Evolutionary conservation across 2,888 invertebrate genomes (phyloP).

Genomic region (Erannis defoliaria): DNA sequence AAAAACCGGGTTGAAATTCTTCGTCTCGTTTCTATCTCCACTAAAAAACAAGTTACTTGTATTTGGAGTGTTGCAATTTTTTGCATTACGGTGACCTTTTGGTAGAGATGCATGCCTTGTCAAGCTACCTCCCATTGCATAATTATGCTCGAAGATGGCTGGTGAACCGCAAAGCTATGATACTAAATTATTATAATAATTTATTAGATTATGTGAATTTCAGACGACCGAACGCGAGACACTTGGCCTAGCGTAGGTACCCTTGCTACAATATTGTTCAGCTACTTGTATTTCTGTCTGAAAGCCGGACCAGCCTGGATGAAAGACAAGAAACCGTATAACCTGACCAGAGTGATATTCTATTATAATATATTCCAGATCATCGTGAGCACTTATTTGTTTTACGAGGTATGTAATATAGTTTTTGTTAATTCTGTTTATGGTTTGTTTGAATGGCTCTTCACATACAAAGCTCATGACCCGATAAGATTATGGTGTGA

Average conservation of each 20-base stretch:
- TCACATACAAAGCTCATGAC: neutral
- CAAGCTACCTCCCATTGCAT: too few relatives aligned
- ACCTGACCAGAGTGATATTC: slow-evolving; percentile 89
- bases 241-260: slow-evolving; percentile 39
- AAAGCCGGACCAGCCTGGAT: slow-evolving; percentile 68
- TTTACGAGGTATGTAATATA: slow-evolving; percentile 44
- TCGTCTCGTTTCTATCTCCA: too few relatives aligned
- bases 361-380: slow-evolving; percentile 92
- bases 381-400: slow-evolving; percentile 39
- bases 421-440: neutral
- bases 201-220: slow-evolving; percentile 24
- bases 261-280: slow-evolving; percentile 28
- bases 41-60: too few relatives aligned
- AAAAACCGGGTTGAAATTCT: too few relatives aligned
- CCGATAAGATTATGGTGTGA: too few relatives aligned
- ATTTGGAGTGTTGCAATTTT: too few relatives aligned
- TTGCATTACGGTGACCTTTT: too few relatives aligned
- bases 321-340: slow-evolving; percentile 88
- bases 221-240: slow-evolving; percentile 50
- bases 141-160: too few relatives aligned
- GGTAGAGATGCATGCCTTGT: too few relatives aligned
- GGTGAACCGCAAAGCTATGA: too few relatives aligned
- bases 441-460: neutral
- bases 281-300: slow-evolving; percentile 48
- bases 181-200: too few relatives aligned